phyloP scores from a whole-genome alignment of 2,797 vertebrate species.

The Rousettus madagascariensis region DNA sequence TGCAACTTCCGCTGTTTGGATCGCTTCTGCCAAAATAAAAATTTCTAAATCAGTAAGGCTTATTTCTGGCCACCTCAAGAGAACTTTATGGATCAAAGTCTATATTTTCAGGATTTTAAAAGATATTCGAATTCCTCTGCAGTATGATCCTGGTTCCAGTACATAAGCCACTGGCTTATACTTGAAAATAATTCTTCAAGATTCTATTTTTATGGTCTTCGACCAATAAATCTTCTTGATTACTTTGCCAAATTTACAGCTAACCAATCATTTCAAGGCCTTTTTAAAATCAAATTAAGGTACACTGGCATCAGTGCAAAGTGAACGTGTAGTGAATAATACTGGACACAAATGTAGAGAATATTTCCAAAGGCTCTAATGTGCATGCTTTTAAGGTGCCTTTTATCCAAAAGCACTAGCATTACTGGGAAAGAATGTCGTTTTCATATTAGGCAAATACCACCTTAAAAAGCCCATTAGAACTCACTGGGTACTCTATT shows the following conservation, averaged over 20 bases:
- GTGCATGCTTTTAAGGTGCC: slow-evolving; percentile 21
- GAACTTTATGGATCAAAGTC: slow-evolving; percentile 12
- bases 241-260: slow-evolving; percentile 15
- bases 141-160: neutral
- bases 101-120: slow-evolving; percentile 35
- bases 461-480: slow-evolving; percentile 46
- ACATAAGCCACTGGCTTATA: slow-evolving; percentile 12
- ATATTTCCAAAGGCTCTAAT: neutral
- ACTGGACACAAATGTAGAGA: slow-evolving; percentile 24
- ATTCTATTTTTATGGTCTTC: slow-evolving; percentile 33
- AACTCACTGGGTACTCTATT: neutral
- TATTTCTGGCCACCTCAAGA: slow-evolving; percentile 3
- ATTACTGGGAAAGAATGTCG: neutral
- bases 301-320: neutral
- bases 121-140: slow-evolving; percentile 47
- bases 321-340: neutral
- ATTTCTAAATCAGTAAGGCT: slow-evolving; percentile 54
- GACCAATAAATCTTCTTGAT: neutral
- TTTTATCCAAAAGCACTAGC: slow-evolving; percentile 48
- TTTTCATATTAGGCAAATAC: slow-evolving; percentile 45
- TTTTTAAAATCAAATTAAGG: slow-evolving; percentile 34
- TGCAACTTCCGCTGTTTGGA: slow-evolving; percentile 98
- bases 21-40: slow-evolving; percentile 90
- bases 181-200: slow-evolving; percentile 39
- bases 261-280: neutral